phyloP scores from a whole-genome alignment of 2,797 vertebrate species.

The Cetoscarus ocellatus region DNA sequence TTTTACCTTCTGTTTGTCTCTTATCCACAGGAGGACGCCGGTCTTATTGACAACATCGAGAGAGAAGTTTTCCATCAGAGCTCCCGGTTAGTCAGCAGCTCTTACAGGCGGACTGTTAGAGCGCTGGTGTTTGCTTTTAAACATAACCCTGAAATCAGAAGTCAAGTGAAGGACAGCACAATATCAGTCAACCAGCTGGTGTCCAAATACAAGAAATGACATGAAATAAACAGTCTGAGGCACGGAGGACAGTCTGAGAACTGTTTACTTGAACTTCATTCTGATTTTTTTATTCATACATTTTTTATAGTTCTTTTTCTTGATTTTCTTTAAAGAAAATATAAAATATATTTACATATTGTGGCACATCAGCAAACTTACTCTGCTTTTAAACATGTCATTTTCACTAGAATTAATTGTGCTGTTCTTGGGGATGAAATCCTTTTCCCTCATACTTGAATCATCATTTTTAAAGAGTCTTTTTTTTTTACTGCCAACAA shows the following conservation, averaged over 20 bases:
- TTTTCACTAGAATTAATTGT: slow-evolving; percentile 11
- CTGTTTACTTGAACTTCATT: slow-evolving; percentile 1
- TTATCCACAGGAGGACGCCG: slow-evolving; percentile 88
- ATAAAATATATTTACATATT: slow-evolving; percentile 39
- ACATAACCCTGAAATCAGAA: slow-evolving; percentile 88
- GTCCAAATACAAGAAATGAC: slow-evolving; percentile 91
- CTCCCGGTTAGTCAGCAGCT: slow-evolving; percentile 88
- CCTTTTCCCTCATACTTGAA: slow-evolving; percentile 18
- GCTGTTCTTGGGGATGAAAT: slow-evolving; percentile 3
- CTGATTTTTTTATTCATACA: slow-evolving; percentile 7
- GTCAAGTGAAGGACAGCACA: slow-evolving; percentile 85
- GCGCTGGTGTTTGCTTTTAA: slow-evolving; percentile 95
- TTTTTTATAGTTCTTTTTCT: slow-evolving; percentile 5
- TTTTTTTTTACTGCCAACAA: slow-evolving; percentile 35
- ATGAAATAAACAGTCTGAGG: background rate
- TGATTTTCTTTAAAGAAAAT: slow-evolving; percentile 35
- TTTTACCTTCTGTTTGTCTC: slow-evolving; percentile 14
- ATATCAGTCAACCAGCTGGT: slow-evolving; percentile 88
- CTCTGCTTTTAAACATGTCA: slow-evolving; percentile 22
- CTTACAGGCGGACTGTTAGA: slow-evolving; percentile 91
- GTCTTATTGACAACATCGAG: slow-evolving; percentile 95
- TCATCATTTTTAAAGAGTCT: background rate
- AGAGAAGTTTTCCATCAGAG: slow-evolving; percentile 95
- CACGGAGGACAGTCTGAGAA: background rate
- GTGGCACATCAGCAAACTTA: slow-evolving; percentile 53